Conservation (phyloP, 2,113 vertebrate species). For the Ciconia stormi region DNA sequence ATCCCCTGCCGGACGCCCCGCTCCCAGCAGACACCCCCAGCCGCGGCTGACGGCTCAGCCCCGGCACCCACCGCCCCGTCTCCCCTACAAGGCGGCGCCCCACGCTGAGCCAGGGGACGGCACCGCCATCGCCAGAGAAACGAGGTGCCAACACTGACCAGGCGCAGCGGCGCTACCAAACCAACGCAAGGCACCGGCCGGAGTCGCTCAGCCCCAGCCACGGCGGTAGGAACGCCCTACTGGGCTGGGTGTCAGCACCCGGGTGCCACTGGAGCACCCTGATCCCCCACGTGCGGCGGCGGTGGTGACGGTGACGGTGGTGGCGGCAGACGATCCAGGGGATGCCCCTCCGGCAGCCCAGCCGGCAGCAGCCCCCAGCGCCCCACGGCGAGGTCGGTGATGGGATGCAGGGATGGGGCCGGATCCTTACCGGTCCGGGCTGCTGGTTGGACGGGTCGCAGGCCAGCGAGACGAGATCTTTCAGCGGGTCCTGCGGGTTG, state of each 20-base stretch:
- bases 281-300: not conserved
- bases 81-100: rapidly evolving
- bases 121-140: not conserved
- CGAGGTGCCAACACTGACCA: not conserved
- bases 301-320: not conserved
- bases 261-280: not conserved
- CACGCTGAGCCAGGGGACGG: rapidly evolving
- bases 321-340: not conserved
- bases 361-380: not conserved
- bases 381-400: not conserved
- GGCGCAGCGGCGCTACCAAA: not conserved
- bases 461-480: constrained; percentile 95
- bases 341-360: not conserved
- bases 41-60: not conserved
- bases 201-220: not conserved
- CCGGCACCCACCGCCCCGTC: not conserved
- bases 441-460: constrained; percentile 93
- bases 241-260: rapidly evolving
- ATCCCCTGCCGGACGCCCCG: rapidly evolving
- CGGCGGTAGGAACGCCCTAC: not conserved
- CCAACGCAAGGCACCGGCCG: not conserved
- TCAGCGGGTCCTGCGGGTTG: constrained; percentile 92
- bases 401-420: not conserved
- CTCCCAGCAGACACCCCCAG: not conserved
- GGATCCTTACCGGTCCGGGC: constrained; percentile 88